phyloP scores from a whole-genome alignment of 2,888 invertebrate species.

The Diachrysia chrysitis region DNA sequence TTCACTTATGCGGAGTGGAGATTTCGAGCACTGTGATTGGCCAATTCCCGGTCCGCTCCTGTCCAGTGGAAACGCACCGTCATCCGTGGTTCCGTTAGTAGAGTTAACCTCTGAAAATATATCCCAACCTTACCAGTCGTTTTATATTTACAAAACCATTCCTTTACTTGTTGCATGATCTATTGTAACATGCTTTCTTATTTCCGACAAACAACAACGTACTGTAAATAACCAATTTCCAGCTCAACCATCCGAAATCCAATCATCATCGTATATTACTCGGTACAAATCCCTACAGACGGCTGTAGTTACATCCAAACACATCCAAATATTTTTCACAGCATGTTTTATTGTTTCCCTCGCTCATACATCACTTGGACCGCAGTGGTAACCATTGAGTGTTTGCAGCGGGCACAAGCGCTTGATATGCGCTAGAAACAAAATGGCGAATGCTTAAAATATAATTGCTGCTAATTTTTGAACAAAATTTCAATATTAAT shows the following conservation, averaged over 20 bases:
- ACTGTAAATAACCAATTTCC: background rate
- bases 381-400: slow-evolving; percentile 37
- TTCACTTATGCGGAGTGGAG: no score
- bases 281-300: slow-evolving; percentile 28
- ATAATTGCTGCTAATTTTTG: background rate
- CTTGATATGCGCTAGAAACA: slow-evolving; percentile 19
- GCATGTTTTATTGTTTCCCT: slow-evolving; percentile 46
- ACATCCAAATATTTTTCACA: slow-evolving; percentile 37
- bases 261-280: slow-evolving; percentile 18
- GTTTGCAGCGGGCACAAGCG: slow-evolving; percentile 35
- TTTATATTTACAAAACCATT: background rate
- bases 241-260: background rate
- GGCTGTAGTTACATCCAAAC: slow-evolving; percentile 24
- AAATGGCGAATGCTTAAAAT: slow-evolving; percentile 10
- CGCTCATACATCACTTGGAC: slow-evolving; percentile 42
- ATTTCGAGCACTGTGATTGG: no score
- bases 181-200: no score
- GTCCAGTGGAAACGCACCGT: no score
- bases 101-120: background rate
- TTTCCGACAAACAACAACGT: background rate
- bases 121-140: background rate
- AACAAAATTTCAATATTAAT: no score
- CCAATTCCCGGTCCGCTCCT: no score
- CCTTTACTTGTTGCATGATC: background rate
- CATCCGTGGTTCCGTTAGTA: no score